Evolutionary conservation across 2,888 invertebrate species (phyloP).

Genomic region (Metacarcinus magister): DNA sequence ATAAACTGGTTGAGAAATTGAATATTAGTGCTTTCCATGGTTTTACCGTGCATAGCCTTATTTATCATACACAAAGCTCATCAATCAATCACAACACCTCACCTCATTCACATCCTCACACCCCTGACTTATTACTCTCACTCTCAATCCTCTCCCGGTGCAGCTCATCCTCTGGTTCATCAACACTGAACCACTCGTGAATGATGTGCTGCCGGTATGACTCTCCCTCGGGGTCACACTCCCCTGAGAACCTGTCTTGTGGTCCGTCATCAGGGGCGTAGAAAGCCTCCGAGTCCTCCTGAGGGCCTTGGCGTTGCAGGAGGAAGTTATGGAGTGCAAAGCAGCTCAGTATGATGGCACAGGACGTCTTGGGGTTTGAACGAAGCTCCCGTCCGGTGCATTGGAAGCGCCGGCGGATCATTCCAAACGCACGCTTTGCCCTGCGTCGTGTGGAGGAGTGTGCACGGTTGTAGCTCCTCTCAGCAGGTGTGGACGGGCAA

Average conservation of each 20-base stretch:
- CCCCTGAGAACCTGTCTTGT: constrained; percentile 71
- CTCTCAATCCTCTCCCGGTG: constrained; percentile 13
- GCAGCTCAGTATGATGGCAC: constrained; percentile 74
- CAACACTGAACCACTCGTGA: constrained; percentile 75
- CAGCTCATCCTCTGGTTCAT: background rate
- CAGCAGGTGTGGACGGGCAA: constrained; percentile 63
- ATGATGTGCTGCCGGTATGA: constrained; percentile 76
- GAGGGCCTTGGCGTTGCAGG: constrained; percentile 70
- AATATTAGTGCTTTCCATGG: background rate
- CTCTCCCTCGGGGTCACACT: constrained; percentile 74
- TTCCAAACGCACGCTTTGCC: constrained; percentile 62
- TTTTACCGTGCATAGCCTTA: background rate
- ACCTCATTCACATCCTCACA: background rate
- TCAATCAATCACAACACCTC: background rate
- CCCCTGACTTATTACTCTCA: background rate
- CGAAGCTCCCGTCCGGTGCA: constrained; percentile 72
- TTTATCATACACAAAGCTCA: background rate
- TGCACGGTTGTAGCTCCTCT: constrained; percentile 73
- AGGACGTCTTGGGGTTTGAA: constrained; percentile 74
- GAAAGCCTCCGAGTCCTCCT: constrained; percentile 35
- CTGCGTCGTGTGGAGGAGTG: constrained; percentile 61
- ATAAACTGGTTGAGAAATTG: too few species aligned
- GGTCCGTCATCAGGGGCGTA: constrained; percentile 63
- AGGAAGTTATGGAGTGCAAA: constrained; percentile 75
- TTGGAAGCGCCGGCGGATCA: constrained; percentile 67